A percentile compares a stretch with the other conserved stretches of the same genome.
These are phyloP conservation scores for Ascaphus truei DNA, from an alignment of 2,113 vertebrate species.

Conservation along the genomic window DNA sequence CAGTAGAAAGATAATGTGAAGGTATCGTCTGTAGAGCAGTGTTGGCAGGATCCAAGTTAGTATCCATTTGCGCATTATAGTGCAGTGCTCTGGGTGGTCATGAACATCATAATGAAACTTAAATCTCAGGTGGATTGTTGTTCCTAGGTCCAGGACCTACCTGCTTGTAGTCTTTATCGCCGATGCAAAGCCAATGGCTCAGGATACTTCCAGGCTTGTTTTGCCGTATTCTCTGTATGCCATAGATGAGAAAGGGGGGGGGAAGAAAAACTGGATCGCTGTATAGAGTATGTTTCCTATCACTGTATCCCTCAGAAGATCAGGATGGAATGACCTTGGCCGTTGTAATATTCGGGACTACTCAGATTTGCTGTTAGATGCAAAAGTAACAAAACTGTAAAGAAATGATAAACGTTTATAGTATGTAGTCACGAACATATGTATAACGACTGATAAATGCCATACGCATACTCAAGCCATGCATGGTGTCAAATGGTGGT, in stretches of 20 bases:
- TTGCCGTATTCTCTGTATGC: conserved; percentile 54
- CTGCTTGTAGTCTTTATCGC: conserved; percentile 60
- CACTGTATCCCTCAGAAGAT: conserved; percentile 62
- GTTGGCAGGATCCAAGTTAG: conserved; percentile 95
- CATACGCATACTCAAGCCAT: conserved; percentile 7
- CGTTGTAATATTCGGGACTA: conserved; percentile 59
- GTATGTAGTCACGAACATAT: conserved; percentile 38
- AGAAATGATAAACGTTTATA: conserved; percentile 45
- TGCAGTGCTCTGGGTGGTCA: conserved; percentile 84
- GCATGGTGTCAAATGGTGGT: neutral
- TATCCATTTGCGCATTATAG: conserved; percentile 99
- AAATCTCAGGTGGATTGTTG: conserved; percentile 64
- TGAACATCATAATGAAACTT: conserved; percentile 92
- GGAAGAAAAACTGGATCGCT: conserved; percentile 52
- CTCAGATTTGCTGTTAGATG: conserved; percentile 67
- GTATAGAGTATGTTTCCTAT: conserved; percentile 52
- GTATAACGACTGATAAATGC: conserved; percentile 38
- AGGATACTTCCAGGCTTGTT: conserved; percentile 57
- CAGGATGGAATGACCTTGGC: conserved; percentile 58
- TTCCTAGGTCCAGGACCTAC: conserved; percentile 70
- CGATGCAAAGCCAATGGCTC: conserved; percentile 51
- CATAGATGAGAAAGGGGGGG: too few species aligned
- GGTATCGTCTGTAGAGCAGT: conserved; percentile 89
- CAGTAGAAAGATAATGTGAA: conserved; percentile 86
- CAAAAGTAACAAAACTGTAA: conserved; percentile 61